Evolutionary conservation across 37 sponge, comb jelly and placozoan genomes (phyloP), one percentile per base, ranked within the genome.

Genomic region (Halichondria panicea): DNA sequence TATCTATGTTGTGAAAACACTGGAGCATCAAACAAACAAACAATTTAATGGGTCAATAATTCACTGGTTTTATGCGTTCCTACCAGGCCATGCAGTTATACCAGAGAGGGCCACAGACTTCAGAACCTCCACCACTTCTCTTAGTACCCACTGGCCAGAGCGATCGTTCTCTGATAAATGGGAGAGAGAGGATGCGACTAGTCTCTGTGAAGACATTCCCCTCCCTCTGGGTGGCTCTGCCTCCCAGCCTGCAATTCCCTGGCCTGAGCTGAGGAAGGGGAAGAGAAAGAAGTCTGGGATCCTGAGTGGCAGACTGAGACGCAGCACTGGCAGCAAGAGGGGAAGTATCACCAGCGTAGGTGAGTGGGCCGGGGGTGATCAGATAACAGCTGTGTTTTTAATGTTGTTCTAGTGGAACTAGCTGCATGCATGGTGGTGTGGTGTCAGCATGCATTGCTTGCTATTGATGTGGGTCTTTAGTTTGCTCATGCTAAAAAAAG

Each of bases 201-300:
- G 58, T 33, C 40, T 78, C 9, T n/a, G 38, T 33, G 43, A 30
- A 22, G 69, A 28, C 15, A 52, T 64, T 71, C 80, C 4, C 4
- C 56, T 6, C 33, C 53, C 9, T 21, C 11, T 1, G 36, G 15
- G 21, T 8, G 3, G 19, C 3, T n/a, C n/a, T n/a, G n/a, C n/a
- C n/a, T 30, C 31, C 25, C 64, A 61, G 8, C 2, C 44, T 21
- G 9, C 3, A 54, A 33, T 30, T 36, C 53, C 37, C 37, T 35
- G 28, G 24, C 42, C 60, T 1, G 79, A 55, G 60, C 42, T 34
- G 5, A 3, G 33, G 45, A 67, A 68, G 60, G 32, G 30, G 24
- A 65, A 53, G 50, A 81, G 72, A 65, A 81, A 72, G 62, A 43
- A 31, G 24, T 18, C n/a, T 5, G 3, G 48, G 25, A 53, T 71